Conservation (phyloP, 2,113 vertebrate genomes). For the Sus scrofa region DNA sequence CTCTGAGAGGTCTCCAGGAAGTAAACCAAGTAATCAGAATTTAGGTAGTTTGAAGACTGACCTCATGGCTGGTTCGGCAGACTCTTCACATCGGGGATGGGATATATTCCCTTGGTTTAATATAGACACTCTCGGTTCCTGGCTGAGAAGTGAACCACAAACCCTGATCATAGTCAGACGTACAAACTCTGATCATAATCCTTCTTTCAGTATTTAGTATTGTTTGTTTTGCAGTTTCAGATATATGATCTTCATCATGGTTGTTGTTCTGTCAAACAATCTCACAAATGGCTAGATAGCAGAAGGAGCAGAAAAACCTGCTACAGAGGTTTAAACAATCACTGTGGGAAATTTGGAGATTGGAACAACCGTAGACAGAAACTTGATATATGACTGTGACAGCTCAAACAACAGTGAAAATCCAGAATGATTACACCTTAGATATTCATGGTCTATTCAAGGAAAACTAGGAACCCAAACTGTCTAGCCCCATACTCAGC, state of each 20-base stretch:
- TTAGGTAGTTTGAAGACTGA: neutral
- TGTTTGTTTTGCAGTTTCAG: neutral
- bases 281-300: neutral
- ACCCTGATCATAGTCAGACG: neutral
- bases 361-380: neutral
- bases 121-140: neutral
- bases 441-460: neutral
- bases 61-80: neutral
- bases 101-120: neutral
- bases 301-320: neutral
- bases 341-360: neutral
- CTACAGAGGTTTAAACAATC: neutral
- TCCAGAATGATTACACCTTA: neutral
- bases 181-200: neutral
- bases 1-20: neutral
- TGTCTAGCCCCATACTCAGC: neutral
- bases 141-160: neutral
- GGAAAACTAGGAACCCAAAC: neutral
- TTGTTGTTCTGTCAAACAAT: neutral
- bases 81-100: neutral
- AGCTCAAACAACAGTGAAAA: neutral
- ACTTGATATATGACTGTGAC: neutral
- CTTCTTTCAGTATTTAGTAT: neutral
- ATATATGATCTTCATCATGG: neutral
- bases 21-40: neutral